Conservation (phyloP, 2,113 vertebrate species). For the Bungarus multicinctus region DNA sequence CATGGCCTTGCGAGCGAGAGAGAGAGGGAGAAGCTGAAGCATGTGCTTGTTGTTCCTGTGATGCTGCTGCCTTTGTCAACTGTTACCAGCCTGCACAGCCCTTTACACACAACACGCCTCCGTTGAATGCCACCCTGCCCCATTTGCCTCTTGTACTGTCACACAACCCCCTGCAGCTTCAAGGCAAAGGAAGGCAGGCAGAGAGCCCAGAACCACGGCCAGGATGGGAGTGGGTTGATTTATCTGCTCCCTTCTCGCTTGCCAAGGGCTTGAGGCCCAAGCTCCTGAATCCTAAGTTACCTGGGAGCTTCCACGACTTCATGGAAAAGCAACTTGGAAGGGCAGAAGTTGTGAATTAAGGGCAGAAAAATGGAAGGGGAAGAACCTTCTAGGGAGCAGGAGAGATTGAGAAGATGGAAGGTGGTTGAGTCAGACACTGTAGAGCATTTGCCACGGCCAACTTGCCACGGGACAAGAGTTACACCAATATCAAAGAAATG, state of each 20-base stretch:
- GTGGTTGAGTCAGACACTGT: not conserved
- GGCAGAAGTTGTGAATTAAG: not conserved
- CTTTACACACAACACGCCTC: not conserved
- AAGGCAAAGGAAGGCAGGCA: not conserved
- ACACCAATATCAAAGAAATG: not conserved
- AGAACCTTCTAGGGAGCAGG: not conserved
- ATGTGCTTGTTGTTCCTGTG: not conserved
- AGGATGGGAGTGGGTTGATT: not conserved
- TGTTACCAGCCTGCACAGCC: not conserved
- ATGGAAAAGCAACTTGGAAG: not conserved
- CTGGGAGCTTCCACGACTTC: not conserved
- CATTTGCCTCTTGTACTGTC: fast-evolving
- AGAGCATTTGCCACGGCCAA: not conserved
- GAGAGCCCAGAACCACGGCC: not conserved
- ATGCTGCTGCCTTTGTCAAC: not conserved
- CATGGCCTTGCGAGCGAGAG: not conserved
- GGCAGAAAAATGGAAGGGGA: not conserved
- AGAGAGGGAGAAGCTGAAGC: not conserved
- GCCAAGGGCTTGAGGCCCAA: not conserved
- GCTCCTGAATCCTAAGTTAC: not conserved
- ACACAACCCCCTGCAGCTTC: not conserved
- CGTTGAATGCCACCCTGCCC: not conserved
- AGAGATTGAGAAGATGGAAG: not conserved
- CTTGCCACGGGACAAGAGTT: not conserved
- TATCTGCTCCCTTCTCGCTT: not conserved